Evolutionary conservation across 2,888 invertebrate genomes (phyloP).

Genomic region (Lepidochitona cinerea): DNA sequence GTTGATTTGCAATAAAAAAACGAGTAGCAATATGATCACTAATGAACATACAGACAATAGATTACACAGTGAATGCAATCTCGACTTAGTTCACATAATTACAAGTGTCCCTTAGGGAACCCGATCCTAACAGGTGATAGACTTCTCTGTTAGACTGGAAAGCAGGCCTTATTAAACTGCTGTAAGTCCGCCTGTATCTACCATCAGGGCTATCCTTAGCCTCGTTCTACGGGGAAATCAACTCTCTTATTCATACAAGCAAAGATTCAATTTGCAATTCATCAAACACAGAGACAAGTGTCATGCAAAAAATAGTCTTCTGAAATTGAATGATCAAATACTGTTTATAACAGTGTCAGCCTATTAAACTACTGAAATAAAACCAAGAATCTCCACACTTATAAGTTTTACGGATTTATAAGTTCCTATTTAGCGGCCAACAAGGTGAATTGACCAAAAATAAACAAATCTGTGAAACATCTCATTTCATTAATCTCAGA

Average conservation of each 20-base stretch:
- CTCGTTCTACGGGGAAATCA: background rate
- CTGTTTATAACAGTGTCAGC: too few species aligned
- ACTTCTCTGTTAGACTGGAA: background rate
- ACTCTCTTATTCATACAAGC: background rate
- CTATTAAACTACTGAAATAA: too few species aligned
- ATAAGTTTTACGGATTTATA: too few species aligned
- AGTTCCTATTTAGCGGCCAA: too few species aligned
- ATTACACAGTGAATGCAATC: slow-evolving; percentile 1
- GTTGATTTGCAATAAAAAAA: background rate
- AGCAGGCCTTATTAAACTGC: background rate
- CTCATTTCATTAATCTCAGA: too few species aligned
- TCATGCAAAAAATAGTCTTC: too few species aligned
- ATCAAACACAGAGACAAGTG: too few species aligned
- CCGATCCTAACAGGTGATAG: background rate
- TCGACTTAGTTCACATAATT: background rate
- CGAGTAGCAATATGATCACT: slow-evolving; percentile 1
- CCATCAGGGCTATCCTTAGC: background rate
- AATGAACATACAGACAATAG: slow-evolving; percentile 3
- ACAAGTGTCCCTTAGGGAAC: background rate
- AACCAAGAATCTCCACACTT: too few species aligned
- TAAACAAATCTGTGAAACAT: too few species aligned
- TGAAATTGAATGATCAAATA: too few species aligned
- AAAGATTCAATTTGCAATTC: background rate
- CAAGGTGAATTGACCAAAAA: too few species aligned
- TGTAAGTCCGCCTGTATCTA: background rate